Percentiles rank a stretch among this genome's conserved stretches.
phyloP scores from a whole-genome alignment of 2,113 vertebrate species.

The Glaucomys volans region DNA sequence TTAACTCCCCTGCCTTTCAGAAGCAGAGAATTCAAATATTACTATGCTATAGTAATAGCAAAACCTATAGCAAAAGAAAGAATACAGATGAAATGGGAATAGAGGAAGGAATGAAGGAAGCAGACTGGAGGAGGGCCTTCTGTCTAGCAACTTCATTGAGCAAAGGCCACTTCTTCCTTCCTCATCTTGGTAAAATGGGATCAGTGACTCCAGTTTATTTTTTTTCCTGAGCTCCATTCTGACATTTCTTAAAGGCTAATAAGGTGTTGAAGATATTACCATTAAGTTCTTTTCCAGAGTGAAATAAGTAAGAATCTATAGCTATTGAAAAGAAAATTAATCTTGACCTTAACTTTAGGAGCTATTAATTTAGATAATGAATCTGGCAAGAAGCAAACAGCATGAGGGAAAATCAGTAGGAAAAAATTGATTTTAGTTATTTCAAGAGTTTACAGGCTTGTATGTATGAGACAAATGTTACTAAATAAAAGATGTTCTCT shows the following conservation, averaged over 20 bases:
- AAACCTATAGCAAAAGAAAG: background rate
- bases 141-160: background rate
- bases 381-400: background rate
- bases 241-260: background rate
- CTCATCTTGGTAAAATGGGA: background rate
- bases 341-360: constrained; percentile 27
- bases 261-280: background rate
- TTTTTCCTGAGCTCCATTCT: background rate
- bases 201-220: background rate
- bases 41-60: background rate
- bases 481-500: constrained; percentile 22
- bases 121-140: accelerated
- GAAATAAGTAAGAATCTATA: background rate
- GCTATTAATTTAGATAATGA: constrained; percentile 45
- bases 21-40: background rate
- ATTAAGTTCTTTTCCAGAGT: background rate
- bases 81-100: background rate
- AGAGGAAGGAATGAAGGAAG: background rate
- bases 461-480: background rate
- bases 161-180: background rate
- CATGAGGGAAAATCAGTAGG: constrained; percentile 12
- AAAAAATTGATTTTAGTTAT: constrained; percentile 8
- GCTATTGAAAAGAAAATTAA: constrained; percentile 37
- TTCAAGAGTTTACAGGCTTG: constrained; percentile 21
- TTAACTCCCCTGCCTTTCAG: background rate